Conservation (phyloP, 2,797 vertebrate genomes). For the Anguilla pacifica region DNA sequence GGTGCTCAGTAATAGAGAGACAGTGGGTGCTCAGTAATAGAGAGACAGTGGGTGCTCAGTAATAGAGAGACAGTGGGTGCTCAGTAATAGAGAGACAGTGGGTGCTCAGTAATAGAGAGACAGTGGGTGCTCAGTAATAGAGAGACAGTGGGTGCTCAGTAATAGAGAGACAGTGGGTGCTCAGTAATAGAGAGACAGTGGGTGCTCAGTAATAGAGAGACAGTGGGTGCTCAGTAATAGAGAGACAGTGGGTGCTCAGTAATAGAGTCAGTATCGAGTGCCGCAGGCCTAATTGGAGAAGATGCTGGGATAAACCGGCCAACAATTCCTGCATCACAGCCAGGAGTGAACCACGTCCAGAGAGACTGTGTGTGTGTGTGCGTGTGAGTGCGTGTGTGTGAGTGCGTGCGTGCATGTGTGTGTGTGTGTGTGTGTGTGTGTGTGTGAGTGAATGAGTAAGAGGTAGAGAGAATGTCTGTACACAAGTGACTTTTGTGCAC, state of each 20-base stretch:
- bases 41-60: too few species aligned
- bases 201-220: too few species aligned
- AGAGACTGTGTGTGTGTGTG: background rate
- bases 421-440: background rate
- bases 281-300: constrained; percentile 22
- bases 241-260: background rate
- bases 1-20: too few species aligned
- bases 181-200: too few species aligned
- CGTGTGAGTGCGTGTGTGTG: background rate
- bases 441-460: background rate
- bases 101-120: too few species aligned
- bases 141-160: too few species aligned
- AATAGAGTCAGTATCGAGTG: constrained; percentile 1
- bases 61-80: too few species aligned
- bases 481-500: too few species aligned
- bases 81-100: too few species aligned
- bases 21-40: background rate
- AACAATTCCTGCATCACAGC: background rate
- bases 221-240: background rate
- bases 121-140: too few species aligned
- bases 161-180: too few species aligned
- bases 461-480: background rate
- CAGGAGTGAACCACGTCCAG: background rate
- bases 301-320: constrained; percentile 12
- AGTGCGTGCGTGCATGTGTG: background rate